A percentile compares a stretch with the other conserved stretches of the same genome.
Conservation (phyloP, 2,113 vertebrate species). For the Parotia lawesii region DNA sequence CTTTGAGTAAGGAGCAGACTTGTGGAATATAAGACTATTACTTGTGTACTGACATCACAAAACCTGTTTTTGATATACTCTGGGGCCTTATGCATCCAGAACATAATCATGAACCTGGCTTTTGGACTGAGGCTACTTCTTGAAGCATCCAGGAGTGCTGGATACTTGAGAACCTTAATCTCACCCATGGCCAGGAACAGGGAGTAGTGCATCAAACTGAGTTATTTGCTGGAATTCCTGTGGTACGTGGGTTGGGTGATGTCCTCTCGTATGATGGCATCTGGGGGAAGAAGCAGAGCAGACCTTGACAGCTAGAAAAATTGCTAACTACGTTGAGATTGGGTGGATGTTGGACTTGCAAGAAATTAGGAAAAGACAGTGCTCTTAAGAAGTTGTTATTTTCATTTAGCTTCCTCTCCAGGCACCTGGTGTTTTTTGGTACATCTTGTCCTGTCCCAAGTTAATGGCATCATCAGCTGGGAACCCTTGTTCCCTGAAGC, state of each 20-base stretch:
- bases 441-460: background rate
- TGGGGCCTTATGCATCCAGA: background rate
- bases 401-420: background rate
- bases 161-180: background rate
- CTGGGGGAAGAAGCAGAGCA: background rate
- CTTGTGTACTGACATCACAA: background rate
- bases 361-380: background rate
- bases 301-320: background rate
- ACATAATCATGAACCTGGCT: background rate
- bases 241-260: accelerated
- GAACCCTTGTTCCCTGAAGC: accelerated
- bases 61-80: background rate
- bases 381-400: background rate
- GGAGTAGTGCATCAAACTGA: background rate
- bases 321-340: background rate
- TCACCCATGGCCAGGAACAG: background rate
- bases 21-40: background rate
- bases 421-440: background rate
- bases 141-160: background rate
- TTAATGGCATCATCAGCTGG: background rate
- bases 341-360: background rate
- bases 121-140: background rate
- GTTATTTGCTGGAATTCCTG: background rate
- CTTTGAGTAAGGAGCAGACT: background rate
- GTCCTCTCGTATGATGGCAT: background rate